Evolutionary conservation across 2,113 vertebrate genomes (phyloP), one percentile per base, ranked within the genome.

Genomic region (Hymenochirus boettgeri): DNA sequence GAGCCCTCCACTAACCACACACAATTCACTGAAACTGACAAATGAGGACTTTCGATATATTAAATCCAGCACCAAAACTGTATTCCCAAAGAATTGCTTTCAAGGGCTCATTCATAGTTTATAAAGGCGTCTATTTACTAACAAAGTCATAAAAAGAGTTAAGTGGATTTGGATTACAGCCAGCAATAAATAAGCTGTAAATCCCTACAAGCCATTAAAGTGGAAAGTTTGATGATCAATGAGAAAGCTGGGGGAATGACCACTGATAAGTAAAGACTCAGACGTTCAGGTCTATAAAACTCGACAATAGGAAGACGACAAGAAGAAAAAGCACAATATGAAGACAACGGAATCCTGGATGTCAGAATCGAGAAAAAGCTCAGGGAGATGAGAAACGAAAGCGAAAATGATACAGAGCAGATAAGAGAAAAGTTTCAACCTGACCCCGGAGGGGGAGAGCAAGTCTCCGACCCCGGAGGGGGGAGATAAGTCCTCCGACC

Each of bases 141-240:
- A n/a, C 18, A n/a, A 8, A 29, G 52, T 13, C 19, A 17, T 55
- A 24, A 31, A 33, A n/a, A n/a, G n/a, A n/a, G 19, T 23, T 27
- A n/a, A 64, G 29, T 22, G 29, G n/a, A 18, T n/a, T 45, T 65
- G 54, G 54, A 56, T 65, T 12, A n/a, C 21, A 2, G 42, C 54
- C 48, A 10, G 46, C 63, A 48, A 35, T 65, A 65, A 65, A n/a
- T n/a, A 50, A 9, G 46, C 4, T 9, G 57, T 57, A 50, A 57
- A 65, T n/a, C n/a, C 47, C 19, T 10, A 22, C 12, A 11, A n/a
- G n/a, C n/a, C n/a, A 8, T 22, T 33, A 47, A 64, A 29, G 22
- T 12, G 51, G 2, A 55, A 5, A 7, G n/a, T n/a, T 31, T 22
- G 63, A 48, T 37, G 53, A 7, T 50, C 50, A n/a, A n/a, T n/a